Evolutionary conservation across 2,797 vertebrate species (phyloP), one percentile per base, ranked within the genome.

Genomic region (Trachops cirrhosus): DNA sequence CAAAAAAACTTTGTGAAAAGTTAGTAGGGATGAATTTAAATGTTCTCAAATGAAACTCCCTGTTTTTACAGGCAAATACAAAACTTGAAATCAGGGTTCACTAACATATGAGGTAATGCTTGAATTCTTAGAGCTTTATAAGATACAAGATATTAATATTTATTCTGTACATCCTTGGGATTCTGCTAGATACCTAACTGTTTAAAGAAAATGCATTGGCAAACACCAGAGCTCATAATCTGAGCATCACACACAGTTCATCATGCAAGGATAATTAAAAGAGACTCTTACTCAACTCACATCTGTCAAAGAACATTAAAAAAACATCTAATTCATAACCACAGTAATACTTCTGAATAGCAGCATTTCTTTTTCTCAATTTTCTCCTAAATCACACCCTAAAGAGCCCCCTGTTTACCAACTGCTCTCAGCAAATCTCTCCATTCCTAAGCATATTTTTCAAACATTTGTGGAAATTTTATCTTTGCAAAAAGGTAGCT

Each of bases 251-350:
- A 89, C 39, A 86, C 14, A 52, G 52, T 44, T 89, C 73, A 41
- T 37, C 44, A 80, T 37, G 46, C 32, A 85, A 82, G 78, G 52
- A 78, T 90, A 96, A 95, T 94, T 93, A 95, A 95, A 96, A 93
- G 73, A 52, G 73, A 94, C 93, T 70, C 88, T 22, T 9, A 79
- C 64, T 94, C 77, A 90, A 85, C 41, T 95, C 52, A 88, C 85
- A 96, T 93, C 77, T 96, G 91, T 95, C 85, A 94, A 85, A 90
- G 39, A 93, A 93, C 91, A 95, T 82, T 94, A 68, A 77, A 95
- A 91, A 91, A 77, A 85, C 50, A 88, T 62, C 67, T 85, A 94
- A 96, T 90, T 94, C 84, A 97, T 93, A 91, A 94, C 44, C 48
- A 90, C 9, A 86, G 82, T 54, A 86, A 91, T 32, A 85, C 12